Conservation (phyloP, 2,113 vertebrate species). For the Rhegmatorhina hoffmannsi region DNA sequence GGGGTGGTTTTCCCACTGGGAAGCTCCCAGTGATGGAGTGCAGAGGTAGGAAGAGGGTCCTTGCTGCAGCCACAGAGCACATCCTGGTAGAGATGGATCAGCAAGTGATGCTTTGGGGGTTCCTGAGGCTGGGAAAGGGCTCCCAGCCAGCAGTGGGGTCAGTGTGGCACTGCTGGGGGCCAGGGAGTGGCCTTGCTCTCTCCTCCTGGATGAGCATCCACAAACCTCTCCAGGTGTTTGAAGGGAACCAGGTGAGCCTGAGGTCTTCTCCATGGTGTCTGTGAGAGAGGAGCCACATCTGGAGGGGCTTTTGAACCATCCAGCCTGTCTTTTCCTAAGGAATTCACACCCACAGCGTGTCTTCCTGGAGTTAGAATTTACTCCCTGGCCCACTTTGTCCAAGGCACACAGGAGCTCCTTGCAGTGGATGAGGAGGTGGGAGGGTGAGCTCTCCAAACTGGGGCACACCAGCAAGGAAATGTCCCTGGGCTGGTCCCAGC, state of each 20-base stretch:
- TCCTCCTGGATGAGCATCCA: background rate
- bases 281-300: background rate
- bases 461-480: background rate
- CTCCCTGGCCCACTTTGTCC: background rate
- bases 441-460: background rate
- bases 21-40: background rate
- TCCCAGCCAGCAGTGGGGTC: background rate
- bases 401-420: background rate
- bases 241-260: background rate
- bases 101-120: background rate
- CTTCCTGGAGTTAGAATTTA: background rate
- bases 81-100: background rate
- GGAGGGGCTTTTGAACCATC: background rate
- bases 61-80: background rate
- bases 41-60: background rate
- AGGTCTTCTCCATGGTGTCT: background rate
- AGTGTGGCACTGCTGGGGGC: background rate
- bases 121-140: background rate
- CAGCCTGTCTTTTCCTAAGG: background rate
- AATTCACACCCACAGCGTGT: background rate
- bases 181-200: background rate
- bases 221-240: background rate
- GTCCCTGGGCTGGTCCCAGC: background rate
- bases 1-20: background rate
- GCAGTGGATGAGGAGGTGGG: background rate